Conservation (phyloP, 2,113 vertebrate genomes). For the Pristiophorus japonicus region DNA sequence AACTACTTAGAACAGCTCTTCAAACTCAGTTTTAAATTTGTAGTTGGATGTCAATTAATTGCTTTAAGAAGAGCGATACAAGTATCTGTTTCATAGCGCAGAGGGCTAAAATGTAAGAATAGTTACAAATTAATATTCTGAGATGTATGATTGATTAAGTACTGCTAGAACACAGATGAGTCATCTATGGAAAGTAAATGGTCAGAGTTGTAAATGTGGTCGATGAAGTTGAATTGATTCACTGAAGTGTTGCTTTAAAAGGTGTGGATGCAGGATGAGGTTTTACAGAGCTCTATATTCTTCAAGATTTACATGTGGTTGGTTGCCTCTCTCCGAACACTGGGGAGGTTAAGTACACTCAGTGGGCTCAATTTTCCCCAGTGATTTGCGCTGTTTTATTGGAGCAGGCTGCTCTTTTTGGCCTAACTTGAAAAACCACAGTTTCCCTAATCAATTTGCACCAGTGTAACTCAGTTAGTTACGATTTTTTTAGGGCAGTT, state of each 20-base stretch:
- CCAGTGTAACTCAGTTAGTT: too few relatives aligned
- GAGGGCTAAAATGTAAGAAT: neutral
- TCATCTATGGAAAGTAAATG: neutral
- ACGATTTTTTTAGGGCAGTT: too few relatives aligned
- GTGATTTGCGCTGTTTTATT: too few relatives aligned
- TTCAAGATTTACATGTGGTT: neutral
- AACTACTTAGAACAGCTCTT: neutral
- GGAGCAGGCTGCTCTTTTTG: too few relatives aligned
- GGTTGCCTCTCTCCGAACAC: neutral
- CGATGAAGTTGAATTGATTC: too few relatives aligned
- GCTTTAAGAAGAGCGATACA: neutral
- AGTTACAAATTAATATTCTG: too few relatives aligned
- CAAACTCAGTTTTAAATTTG: neutral
- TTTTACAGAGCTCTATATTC: neutral
- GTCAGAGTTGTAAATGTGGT: too few relatives aligned
- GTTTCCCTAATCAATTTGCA: too few relatives aligned
- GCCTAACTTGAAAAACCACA: too few relatives aligned
- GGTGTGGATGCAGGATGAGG: neutral
- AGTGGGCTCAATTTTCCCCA: too few relatives aligned
- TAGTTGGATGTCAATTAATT: neutral
- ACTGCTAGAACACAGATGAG: too few relatives aligned
- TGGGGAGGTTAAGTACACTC: neutral
- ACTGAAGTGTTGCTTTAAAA: neutral
- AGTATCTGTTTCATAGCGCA: neutral
- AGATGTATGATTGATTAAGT: too few relatives aligned